These are phyloP conservation scores for Drosophila orena DNA, from an alignment of 1,140 invertebrate genomes.

Conservation along the genomic window DNA sequence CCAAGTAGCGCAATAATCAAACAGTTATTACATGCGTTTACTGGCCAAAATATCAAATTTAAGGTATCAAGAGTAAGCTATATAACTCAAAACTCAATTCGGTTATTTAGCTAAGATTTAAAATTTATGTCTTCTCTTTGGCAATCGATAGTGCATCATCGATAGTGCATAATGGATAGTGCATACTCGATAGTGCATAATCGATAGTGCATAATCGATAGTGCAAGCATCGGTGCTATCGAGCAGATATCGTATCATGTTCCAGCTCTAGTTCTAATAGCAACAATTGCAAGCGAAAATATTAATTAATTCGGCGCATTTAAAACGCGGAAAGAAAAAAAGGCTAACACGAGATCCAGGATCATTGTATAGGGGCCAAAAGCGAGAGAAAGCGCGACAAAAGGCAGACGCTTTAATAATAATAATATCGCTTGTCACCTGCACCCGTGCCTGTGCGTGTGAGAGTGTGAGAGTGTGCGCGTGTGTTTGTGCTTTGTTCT, in stretches of 20 bases:
- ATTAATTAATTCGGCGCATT: conserved; percentile 24
- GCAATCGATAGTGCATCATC: neutral
- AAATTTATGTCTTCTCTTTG: neutral
- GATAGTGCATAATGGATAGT: too few species aligned
- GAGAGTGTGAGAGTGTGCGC: conserved; percentile 30
- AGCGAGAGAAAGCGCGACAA: neutral
- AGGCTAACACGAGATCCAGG: neutral
- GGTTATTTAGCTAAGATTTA: neutral
- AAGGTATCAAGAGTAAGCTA: too few species aligned
- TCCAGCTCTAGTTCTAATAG: conserved; percentile 26
- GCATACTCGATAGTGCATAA: too few species aligned
- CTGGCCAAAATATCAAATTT: too few species aligned
- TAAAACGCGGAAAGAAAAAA: neutral
- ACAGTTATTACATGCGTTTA: too few species aligned
- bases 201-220: conserved; percentile 13
- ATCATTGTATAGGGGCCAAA: neutral
- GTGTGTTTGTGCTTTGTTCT: conserved; percentile 65
- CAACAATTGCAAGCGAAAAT: conserved; percentile 35
- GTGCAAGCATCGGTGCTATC: neutral
- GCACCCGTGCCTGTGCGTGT: conserved; percentile 21
- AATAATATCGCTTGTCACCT: conserved; percentile 37
- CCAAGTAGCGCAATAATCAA: too few species aligned
- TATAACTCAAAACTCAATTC: too few species aligned
- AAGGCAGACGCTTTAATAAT: conserved; percentile 1
- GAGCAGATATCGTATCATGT: conserved; percentile 3